A percentile compares a stretch with the other conserved stretches of the same genome.
Evolutionary conservation across 2,797 vertebrate species (phyloP).

Genomic region (Manis pentadactyla): DNA sequence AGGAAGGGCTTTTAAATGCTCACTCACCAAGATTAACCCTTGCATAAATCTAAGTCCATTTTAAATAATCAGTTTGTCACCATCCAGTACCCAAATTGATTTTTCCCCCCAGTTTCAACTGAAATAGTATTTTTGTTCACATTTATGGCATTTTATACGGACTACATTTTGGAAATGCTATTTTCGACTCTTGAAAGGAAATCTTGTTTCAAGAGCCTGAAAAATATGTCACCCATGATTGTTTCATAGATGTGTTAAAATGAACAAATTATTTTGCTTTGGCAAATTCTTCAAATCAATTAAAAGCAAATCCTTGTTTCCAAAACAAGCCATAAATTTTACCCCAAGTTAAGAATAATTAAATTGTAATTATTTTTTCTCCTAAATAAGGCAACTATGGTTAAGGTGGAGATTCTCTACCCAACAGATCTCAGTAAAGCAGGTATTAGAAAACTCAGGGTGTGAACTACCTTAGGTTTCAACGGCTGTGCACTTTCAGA

Average conservation of each 20-base stretch:
- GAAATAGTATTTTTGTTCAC: neutral
- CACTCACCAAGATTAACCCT: neutral
- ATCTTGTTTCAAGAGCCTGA: neutral
- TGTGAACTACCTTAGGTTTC: slow-evolving; percentile 26
- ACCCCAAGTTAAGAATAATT: slow-evolving; percentile 39
- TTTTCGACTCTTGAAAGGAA: neutral
- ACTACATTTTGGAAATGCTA: neutral
- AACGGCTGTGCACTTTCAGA: slow-evolving; percentile 32
- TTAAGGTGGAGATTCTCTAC: slow-evolving; percentile 17
- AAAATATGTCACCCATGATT: neutral
- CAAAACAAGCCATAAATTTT: neutral
- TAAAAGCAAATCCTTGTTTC: neutral
- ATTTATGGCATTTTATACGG: neutral
- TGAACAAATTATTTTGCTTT: neutral
- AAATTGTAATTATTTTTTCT: neutral
- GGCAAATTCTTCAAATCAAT: neutral
- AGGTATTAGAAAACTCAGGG: neutral
- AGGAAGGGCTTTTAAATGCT: slow-evolving; percentile 12
- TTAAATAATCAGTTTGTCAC: neutral
- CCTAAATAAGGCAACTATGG: neutral
- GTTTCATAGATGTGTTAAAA: neutral
- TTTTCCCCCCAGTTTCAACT: neutral
- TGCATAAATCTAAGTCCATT: slow-evolving; percentile 14
- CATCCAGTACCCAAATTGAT: neutral
- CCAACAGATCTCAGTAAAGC: neutral